These are phyloP conservation scores for Neosilurus hyrtlii DNA, from an alignment of 2,797 vertebrate species.

Conservation along the genomic window DNA sequence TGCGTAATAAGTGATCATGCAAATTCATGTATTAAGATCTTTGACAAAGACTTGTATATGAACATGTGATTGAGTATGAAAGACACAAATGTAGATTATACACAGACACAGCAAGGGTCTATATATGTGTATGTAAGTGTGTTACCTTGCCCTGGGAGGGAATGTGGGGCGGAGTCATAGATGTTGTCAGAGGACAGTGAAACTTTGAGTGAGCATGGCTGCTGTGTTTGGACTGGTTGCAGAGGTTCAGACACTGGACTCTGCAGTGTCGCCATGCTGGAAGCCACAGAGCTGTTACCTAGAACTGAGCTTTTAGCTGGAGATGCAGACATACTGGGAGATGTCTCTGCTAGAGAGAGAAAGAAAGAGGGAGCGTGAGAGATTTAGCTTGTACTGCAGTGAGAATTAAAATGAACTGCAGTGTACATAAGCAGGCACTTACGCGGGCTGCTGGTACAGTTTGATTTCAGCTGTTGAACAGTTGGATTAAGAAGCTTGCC, in stretches of 20 bases:
- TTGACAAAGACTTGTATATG: conserved; percentile 25
- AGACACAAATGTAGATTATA: conserved; percentile 15
- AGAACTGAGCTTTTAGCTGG: conserved; percentile 77
- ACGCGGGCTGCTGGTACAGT: conserved; percentile 64
- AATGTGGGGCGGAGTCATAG: conserved; percentile 76
- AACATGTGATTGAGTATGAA: conserved; percentile 10
- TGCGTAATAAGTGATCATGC: conserved; percentile 32
- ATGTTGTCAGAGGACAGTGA: conserved; percentile 94
- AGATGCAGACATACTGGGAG: conserved; percentile 69
- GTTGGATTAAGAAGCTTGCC: conserved; percentile 90
- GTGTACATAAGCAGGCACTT: not conserved
- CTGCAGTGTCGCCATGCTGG: conserved; percentile 70
- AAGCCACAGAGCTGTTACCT: conserved; percentile 66
- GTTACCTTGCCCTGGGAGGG: conserved; percentile 86
- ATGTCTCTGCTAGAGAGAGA: conserved; percentile 37
- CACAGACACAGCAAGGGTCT: conserved; percentile 1
- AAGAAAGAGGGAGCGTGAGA: not conserved
- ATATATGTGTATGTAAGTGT: conserved; percentile 15
- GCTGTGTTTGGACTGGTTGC: conserved; percentile 89
- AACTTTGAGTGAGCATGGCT: conserved; percentile 96
- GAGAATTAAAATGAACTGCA: not conserved
- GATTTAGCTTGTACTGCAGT: not conserved
- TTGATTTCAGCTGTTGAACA: conserved; percentile 89
- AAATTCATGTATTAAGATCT: conserved; percentile 27
- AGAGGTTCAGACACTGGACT: conserved; percentile 69